A percentile compares a stretch with the other conserved stretches of the same genome.
phyloP scores from a whole-genome alignment of 2,797 vertebrate genomes.

The Poeciliopsis infans region DNA sequence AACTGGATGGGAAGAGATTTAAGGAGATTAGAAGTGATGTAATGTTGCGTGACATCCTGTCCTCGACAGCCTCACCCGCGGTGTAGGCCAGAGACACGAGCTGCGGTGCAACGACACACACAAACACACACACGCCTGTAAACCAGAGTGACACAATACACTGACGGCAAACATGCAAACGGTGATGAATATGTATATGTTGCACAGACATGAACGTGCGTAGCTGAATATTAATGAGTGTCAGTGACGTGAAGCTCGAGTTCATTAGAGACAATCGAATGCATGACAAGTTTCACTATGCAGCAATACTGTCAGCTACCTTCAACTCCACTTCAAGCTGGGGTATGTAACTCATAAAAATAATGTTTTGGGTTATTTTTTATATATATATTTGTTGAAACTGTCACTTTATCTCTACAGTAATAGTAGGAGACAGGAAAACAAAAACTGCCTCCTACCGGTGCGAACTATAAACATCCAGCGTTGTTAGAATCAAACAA shows the following conservation, averaged over 20 bases:
- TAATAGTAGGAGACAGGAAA: too few relatives aligned
- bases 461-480: too few relatives aligned
- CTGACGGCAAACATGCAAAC: constrained; percentile 29
- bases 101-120: constrained; percentile 20
- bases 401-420: too few relatives aligned
- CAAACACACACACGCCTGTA: constrained; percentile 3
- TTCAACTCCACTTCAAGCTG: not conserved
- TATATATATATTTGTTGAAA: too few relatives aligned
- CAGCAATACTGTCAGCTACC: not conserved
- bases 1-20: constrained; percentile 67
- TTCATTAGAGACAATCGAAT: constrained; percentile 8
- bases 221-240: constrained; percentile 28
- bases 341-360: too few relatives aligned
- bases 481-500: too few relatives aligned
- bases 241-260: constrained; percentile 5
- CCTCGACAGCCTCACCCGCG: constrained; percentile 59
- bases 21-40: constrained; percentile 70
- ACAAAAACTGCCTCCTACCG: too few relatives aligned
- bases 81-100: constrained; percentile 50
- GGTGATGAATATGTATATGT: constrained; percentile 36
- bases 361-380: too few relatives aligned
- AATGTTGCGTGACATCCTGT: constrained; percentile 65
- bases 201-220: constrained; percentile 12
- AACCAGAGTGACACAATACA: constrained; percentile 36
- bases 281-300: not conserved